These are phyloP conservation scores for Myotis myotis DNA, from an alignment of 2,797 vertebrate species.

Conservation along the genomic window DNA sequence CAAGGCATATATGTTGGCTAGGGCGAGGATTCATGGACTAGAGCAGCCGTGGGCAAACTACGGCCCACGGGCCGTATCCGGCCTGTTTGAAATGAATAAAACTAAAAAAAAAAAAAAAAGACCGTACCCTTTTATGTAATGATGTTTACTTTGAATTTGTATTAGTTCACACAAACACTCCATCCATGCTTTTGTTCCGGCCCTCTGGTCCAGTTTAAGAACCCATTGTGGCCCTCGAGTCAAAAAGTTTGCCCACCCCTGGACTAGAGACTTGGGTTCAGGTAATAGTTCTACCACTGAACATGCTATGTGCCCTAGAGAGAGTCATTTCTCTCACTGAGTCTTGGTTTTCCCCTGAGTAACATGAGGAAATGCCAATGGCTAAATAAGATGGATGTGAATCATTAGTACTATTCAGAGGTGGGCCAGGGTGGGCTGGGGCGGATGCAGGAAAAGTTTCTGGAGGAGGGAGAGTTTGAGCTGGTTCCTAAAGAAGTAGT, in stretches of 20 bases:
- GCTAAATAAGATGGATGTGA: not conserved
- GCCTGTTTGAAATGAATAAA: too few relatives aligned
- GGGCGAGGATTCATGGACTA: not conserved
- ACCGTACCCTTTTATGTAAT: too few relatives aligned
- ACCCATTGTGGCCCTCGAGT: too few relatives aligned
- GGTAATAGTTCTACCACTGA: not conserved
- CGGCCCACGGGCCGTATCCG: too few relatives aligned
- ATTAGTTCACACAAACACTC: too few relatives aligned
- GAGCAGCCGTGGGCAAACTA: not conserved
- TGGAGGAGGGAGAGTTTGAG: not conserved
- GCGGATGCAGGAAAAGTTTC: not conserved
- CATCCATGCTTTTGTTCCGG: too few relatives aligned
- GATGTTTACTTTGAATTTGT: too few relatives aligned
- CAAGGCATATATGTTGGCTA: not conserved
- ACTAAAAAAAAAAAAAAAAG: too few relatives aligned
- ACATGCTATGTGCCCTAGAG: not conserved
- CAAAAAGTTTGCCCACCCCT: not conserved
- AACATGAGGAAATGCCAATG: not conserved
- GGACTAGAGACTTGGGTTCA: not conserved
- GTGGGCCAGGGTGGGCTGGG: not conserved
- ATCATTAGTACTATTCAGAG: not conserved
- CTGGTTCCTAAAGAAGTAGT: conserved; percentile 43
- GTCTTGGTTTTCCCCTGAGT: not conserved
- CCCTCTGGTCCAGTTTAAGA: too few relatives aligned
- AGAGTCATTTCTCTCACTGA: not conserved